These are phyloP conservation scores for Formica aserva DNA, from an alignment of 2,888 invertebrate genomes.

Conservation along the genomic window DNA sequence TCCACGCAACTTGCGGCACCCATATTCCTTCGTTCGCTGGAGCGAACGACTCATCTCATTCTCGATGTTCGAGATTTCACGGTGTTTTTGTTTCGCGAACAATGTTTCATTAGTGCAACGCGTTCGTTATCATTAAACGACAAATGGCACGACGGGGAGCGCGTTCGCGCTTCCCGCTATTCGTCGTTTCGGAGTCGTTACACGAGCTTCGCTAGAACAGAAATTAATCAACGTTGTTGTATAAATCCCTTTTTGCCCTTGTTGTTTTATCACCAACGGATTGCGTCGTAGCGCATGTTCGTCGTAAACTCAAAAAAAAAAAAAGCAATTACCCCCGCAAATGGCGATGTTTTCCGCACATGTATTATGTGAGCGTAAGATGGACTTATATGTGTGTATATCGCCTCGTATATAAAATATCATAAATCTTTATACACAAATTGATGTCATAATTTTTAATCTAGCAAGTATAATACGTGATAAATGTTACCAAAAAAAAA, in stretches of 20 bases:
- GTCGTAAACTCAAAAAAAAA: not conserved
- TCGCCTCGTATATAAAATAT: not conserved
- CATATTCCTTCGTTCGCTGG: not conserved
- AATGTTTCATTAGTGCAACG: conserved; percentile 29
- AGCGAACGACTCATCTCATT: conserved; percentile 12
- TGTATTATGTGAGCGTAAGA: conserved; percentile 10
- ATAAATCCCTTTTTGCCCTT: conserved; percentile 8
- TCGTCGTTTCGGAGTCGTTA: conserved; percentile 35
- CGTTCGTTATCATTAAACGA: conserved; percentile 39
- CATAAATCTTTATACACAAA: conserved; percentile 13
- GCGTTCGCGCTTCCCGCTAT: conserved; percentile 15
- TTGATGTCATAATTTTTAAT: conserved; percentile 1
- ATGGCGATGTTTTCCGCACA: conserved; percentile 21
- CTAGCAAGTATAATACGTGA: not conserved
- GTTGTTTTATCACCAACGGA: conserved; percentile 10
- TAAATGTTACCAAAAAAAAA: not conserved
- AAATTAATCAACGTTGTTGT: conserved; percentile 42
- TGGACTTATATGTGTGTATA: not conserved
- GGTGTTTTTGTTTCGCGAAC: not conserved
- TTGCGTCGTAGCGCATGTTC: conserved; percentile 13
- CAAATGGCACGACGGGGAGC: not conserved
- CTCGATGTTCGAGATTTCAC: conserved; percentile 11
- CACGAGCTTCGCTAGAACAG: conserved; percentile 17
- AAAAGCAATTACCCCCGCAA: not conserved
- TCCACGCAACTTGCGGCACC: not conserved